phyloP scores from a whole-genome alignment of 2,797 vertebrate species.

The Eulemur mongoz region DNA sequence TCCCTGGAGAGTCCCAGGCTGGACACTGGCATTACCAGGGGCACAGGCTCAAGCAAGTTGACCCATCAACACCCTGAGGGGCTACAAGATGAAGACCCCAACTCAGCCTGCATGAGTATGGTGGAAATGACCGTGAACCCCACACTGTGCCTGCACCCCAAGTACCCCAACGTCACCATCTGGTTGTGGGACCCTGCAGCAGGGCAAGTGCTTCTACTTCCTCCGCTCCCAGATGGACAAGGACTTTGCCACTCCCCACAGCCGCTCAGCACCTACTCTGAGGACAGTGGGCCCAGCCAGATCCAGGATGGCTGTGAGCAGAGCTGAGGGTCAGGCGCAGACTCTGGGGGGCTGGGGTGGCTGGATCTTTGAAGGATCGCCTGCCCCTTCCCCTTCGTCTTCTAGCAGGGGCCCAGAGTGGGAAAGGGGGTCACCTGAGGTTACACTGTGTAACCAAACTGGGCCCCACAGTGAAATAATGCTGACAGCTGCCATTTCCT shows the following conservation, averaged over 20 bases:
- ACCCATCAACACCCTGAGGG: slow-evolving; percentile 63
- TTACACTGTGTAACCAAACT: neutral
- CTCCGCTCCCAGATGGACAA: slow-evolving; percentile 82
- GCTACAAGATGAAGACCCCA: slow-evolving; percentile 42
- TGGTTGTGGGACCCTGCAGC: slow-evolving; percentile 76
- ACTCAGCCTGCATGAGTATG: slow-evolving; percentile 31
- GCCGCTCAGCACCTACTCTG: slow-evolving; percentile 12
- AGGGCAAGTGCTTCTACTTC: slow-evolving; percentile 79
- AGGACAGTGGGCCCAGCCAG: neutral
- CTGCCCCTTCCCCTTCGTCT: neutral
- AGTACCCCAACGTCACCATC: slow-evolving; percentile 70
- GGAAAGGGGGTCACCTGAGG: neutral
- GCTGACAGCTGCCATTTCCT: neutral
- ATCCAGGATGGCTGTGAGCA: slow-evolving; percentile 71
- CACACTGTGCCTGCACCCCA: slow-evolving; percentile 73
- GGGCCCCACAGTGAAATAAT: neutral
- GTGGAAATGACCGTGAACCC: slow-evolving; percentile 32
- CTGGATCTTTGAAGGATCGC: neutral
- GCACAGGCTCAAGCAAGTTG: slow-evolving; percentile 40
- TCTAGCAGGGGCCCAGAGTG: neutral
- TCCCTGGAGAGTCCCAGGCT: slow-evolving; percentile 10
- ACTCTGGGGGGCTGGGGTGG: neutral
- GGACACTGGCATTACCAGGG: slow-evolving; percentile 51
- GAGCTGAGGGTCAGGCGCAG: neutral
- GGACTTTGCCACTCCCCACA: neutral